Percentiles rank a stretch among this genome's conserved stretches.
phyloP scores from a whole-genome alignment of 2,113 vertebrate species.

The Atlantisia rogersi region DNA sequence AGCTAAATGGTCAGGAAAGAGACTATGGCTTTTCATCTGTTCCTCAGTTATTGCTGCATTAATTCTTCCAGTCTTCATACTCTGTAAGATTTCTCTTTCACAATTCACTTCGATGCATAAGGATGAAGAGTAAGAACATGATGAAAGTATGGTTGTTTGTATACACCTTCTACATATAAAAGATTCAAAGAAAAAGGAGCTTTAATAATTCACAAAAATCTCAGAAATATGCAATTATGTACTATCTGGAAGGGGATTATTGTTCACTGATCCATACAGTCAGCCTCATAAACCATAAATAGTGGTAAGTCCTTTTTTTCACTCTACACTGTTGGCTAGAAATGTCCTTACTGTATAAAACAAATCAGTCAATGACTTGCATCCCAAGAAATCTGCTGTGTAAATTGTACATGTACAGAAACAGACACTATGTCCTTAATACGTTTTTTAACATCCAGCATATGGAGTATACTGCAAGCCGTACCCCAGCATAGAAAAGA shows the following conservation, averaged over 20 bases:
- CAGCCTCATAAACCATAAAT: background rate
- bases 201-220: background rate
- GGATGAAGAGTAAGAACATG: background rate
- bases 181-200: background rate
- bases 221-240: background rate
- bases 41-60: background rate
- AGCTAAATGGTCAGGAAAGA: background rate
- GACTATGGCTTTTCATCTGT: background rate
- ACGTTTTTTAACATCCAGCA: background rate
- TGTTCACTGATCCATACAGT: background rate
- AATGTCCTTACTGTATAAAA: background rate
- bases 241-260: background rate
- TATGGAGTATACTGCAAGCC: background rate
- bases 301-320: background rate
- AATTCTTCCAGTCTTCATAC: background rate
- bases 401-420: background rate
- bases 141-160: background rate
- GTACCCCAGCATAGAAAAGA: background rate
- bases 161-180: background rate
- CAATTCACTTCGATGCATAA: background rate
- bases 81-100: background rate
- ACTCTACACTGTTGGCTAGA: background rate
- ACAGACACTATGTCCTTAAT: background rate
- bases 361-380: background rate
- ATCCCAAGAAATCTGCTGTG: background rate